Evolutionary conservation across 2,113 vertebrate genomes (phyloP).

Genomic region (Malurus melanocephalus): DNA sequence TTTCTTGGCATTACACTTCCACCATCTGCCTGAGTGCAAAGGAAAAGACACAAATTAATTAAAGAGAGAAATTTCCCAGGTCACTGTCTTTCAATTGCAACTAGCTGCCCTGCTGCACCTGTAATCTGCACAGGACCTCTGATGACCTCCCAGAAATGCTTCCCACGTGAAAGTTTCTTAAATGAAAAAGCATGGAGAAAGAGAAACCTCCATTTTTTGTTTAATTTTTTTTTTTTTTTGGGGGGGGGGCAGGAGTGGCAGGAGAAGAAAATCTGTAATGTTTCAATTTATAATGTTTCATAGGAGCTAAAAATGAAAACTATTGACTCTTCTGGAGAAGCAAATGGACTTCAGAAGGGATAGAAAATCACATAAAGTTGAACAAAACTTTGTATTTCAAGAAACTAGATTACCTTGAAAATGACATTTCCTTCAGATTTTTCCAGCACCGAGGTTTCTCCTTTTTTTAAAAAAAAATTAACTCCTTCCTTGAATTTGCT

Average conservation of each 20-base stretch:
- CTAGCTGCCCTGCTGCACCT: not conserved
- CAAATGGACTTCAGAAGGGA: not conserved
- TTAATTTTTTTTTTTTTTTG: too few relatives aligned
- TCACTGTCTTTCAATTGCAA: not conserved
- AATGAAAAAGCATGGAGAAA: not conserved
- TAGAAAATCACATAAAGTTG: not conserved
- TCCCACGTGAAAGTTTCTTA: not conserved
- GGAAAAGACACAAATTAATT: not conserved
- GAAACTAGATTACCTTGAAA: slow-evolving; percentile 3
- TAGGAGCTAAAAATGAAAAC: slow-evolving; percentile 38
- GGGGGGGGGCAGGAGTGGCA: not conserved
- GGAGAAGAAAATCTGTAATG: not conserved
- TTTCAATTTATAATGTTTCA: slow-evolving; percentile 18
- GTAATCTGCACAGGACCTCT: not conserved
- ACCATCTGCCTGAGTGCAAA: not conserved
- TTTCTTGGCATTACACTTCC: not conserved
- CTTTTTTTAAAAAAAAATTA: not conserved
- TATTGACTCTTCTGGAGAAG: slow-evolving; percentile 8
- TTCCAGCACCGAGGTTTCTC: not conserved
- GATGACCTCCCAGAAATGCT: not conserved
- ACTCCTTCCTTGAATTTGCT: not conserved
- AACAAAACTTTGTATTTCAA: slow-evolving; percentile 14
- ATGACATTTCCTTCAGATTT: not conserved
- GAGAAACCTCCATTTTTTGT: not conserved
- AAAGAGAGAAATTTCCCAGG: not conserved